Evolutionary conservation across 2,888 invertebrate species (phyloP), one percentile per base, ranked within the genome.

Genomic region (Drosophila mayaguana): DNA sequence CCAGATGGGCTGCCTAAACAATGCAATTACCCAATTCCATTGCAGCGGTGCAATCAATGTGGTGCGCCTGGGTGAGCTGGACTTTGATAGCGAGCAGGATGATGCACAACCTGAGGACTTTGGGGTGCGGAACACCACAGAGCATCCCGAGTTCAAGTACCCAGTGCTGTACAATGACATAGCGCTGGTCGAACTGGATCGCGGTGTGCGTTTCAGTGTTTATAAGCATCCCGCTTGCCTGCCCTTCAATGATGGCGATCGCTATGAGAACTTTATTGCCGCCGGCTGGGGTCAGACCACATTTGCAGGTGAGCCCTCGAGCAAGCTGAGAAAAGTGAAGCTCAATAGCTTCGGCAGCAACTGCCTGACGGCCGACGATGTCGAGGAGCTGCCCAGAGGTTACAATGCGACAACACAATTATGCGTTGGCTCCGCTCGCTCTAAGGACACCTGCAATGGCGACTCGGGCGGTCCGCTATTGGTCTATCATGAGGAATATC

Each of bases 161-260:
- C 87, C 91, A 2, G 81, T 91, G 0, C 85, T 93, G 22, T 94
- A 94, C 80, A 93, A 95, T 81, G 95, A 95, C 83, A 93, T 95
- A 25, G 94, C 94, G 0, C 81, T 95, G 12, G 80, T 94, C 12
- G 89, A 92, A 63, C 78, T 95, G 54, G 88, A 89, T 9, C 74
- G 86, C 0, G 75, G 83, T 0, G 93, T 93, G 0, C 69, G 72
- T 6, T 93, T 94, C 63, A 91, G 86, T 57, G 90, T 87, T 2
- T 93, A 91, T 72, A 92, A 94, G 34, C 88, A 92, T 56, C 94
- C 94, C 0, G 92, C 94, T 1, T 94, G 94, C 69, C 85, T 94
- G 46, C 93, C 92, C 12, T 75, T 79, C 11, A 65, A 56, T 8
- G 62, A 79, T 38, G 81, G 79, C 12, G 53, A 62, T 3, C 34